A percentile compares a stretch with the other conserved stretches of the same genome.
Evolutionary conservation across 2,888 invertebrate genomes (phyloP).

Genomic region (Cylindroiulus punctatus): DNA sequence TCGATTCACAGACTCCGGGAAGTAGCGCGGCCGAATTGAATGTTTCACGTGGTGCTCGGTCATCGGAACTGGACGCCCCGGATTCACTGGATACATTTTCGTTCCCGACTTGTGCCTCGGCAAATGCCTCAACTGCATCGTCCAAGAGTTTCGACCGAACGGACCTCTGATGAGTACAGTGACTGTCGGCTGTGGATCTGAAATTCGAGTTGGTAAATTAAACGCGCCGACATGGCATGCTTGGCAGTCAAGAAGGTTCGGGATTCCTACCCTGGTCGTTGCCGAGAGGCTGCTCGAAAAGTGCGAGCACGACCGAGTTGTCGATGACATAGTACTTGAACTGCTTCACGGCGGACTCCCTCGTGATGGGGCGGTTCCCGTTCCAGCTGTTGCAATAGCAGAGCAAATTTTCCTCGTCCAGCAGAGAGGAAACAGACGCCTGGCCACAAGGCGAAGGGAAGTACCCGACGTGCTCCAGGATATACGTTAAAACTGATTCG

Average conservation of each 20-base stretch:
- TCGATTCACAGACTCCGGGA: slow-evolving; percentile 82
- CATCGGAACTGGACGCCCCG: slow-evolving; percentile 79
- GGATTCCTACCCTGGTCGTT: slow-evolving; percentile 73
- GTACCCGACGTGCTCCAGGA: slow-evolving; percentile 89
- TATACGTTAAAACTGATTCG: slow-evolving; percentile 88
- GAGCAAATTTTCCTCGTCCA: slow-evolving; percentile 86
- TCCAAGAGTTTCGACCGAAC: slow-evolving; percentile 96
- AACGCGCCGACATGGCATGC: background rate
- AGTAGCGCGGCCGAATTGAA: slow-evolving; percentile 78
- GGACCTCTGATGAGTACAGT: slow-evolving; percentile 88
- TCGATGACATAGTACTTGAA: slow-evolving; percentile 95
- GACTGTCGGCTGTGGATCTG: slow-evolving; percentile 92
- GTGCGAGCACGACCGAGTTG: slow-evolving; percentile 85
- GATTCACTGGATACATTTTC: slow-evolving; percentile 69
- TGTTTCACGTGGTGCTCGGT: slow-evolving; percentile 76
- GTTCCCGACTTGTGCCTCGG: slow-evolving; percentile 83
- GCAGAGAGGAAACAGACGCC: slow-evolving; percentile 83
- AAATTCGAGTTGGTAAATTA: background rate
- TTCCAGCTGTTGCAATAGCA: slow-evolving; percentile 77
- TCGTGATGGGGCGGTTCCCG: slow-evolving; percentile 68
- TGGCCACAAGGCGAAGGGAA: slow-evolving; percentile 86
- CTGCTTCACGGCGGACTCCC: slow-evolving; percentile 71
- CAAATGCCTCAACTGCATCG: slow-evolving; percentile 85
- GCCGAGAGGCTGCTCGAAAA: slow-evolving; percentile 92
- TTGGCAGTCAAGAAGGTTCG: background rate